Conservation (phyloP, 2,797 vertebrate genomes). For the Sciurus vulgaris region DNA sequence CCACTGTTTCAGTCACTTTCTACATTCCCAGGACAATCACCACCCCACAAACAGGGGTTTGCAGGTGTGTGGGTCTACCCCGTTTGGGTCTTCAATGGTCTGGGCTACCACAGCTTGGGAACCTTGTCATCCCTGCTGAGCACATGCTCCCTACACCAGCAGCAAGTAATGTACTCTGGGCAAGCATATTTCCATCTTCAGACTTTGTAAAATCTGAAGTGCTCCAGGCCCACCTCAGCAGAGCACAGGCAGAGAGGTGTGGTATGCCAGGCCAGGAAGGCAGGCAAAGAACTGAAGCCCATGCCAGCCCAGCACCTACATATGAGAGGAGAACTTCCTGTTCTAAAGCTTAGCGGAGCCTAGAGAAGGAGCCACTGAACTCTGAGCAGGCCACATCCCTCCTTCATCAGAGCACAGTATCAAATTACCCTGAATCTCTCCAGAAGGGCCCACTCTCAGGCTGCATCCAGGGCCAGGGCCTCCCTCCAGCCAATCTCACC, state of each 20-base stretch:
- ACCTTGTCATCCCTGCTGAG: not conserved
- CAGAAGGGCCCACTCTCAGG: not conserved
- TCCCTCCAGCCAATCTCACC: not conserved
- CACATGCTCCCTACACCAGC: not conserved
- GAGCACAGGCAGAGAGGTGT: not conserved
- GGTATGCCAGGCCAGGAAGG: not conserved
- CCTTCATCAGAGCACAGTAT: not conserved
- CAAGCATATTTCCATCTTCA: slow-evolving; percentile 23
- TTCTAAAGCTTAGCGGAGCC: not conserved
- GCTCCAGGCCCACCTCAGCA: not conserved
- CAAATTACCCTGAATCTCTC: not conserved
- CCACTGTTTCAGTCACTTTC: not conserved
- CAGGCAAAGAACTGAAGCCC: not conserved
- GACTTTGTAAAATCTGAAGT: slow-evolving; percentile 2
- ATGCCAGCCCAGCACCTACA: not conserved
- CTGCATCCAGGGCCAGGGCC: not conserved
- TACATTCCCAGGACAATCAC: not conserved
- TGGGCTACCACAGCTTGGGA: not conserved
- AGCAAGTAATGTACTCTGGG: not conserved
- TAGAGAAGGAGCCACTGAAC: not conserved
- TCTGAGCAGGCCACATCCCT: not conserved
- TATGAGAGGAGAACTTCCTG: not conserved
- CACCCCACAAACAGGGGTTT: not conserved
- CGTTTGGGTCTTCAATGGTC: not conserved
- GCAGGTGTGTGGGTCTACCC: not conserved